Evolutionary conservation across 2,113 vertebrate species (phyloP), one percentile per base, ranked within the genome.

Genomic region (Vulpes lagopus): DNA sequence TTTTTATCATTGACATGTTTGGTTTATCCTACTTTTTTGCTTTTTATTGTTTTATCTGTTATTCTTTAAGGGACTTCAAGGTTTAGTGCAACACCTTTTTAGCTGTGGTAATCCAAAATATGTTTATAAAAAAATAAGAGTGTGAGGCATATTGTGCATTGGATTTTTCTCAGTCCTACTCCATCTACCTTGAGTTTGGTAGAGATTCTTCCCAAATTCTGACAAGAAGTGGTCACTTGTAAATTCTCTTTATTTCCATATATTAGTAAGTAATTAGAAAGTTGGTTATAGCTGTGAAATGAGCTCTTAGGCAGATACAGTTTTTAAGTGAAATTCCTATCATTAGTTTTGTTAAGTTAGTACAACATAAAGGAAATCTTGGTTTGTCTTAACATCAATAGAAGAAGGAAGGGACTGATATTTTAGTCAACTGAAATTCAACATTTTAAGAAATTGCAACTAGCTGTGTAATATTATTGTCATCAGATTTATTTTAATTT

Each of bases 231-330:
- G 88, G 22, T 88, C 65, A 96, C 12, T 80, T 81, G 19, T 90
- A n/a, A 87, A 8, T 82, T 53, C 35, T 55, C 85, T 82, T 80
- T n/a, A 76, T 81, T 86, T 94, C 6, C 2, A 15, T 71, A 22
- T 94, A 59, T 30, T 91, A 86, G 17, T 93, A 96, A 81, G 74
- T 76, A 91, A 95, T 32, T 71, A 93, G 35, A 53, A 95, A 38
- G 12, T 53, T 76, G 71, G 32, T 65, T 89, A 22, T 95, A 69
- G 55, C 38, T 83, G 12, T 35, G 43, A 27, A 92, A 69, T 27
- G 32, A 83, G 8, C 53, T 78, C 27, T 79, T 95, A 59, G 23
- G 67, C 83, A 91, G 55, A 73, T 84, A 11, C 17, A 38, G 16
- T 79, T 87, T 85, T 30, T 9, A n/a, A 71, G 79, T 79, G 64